Conservation (phyloP, 2,888 invertebrate species). For the Rhagonycha fulva region DNA sequence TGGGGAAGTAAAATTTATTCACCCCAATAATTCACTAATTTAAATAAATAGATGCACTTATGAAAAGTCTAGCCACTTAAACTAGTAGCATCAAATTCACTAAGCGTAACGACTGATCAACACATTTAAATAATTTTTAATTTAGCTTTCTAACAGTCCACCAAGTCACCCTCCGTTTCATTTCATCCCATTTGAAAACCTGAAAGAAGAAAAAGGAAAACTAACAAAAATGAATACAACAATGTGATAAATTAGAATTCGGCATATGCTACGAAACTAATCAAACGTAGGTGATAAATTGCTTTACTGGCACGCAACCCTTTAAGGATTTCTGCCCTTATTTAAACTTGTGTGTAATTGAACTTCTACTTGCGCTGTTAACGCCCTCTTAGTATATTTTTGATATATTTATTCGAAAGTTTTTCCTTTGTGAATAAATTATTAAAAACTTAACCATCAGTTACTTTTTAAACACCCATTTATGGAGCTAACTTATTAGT, state of each 20-base stretch:
- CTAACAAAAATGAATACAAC: background rate
- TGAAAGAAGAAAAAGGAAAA: background rate
- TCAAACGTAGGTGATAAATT: constrained; percentile 27
- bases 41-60: constrained; percentile 46
- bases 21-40: constrained; percentile 44
- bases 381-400: background rate
- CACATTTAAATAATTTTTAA: constrained; percentile 49
- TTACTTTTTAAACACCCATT: background rate
- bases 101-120: constrained; percentile 46
- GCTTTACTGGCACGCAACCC: constrained; percentile 17
- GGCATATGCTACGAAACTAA: constrained; percentile 26
- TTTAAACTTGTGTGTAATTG: constrained; percentile 10
- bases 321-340: constrained; percentile 11
- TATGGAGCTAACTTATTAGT: background rate
- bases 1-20: constrained; percentile 34
- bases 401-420: background rate
- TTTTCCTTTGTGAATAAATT: background rate
- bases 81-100: constrained; percentile 37
- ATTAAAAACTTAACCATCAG: background rate
- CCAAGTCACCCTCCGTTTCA: background rate
- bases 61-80: constrained; percentile 37
- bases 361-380: background rate
- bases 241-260: background rate
- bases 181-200: background rate
- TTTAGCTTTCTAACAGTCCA: constrained; percentile 31